A percentile compares a stretch with the other conserved stretches of the same genome.
Conservation (phyloP, 2,797 vertebrate genomes). For the Hipposideros larvatus region DNA sequence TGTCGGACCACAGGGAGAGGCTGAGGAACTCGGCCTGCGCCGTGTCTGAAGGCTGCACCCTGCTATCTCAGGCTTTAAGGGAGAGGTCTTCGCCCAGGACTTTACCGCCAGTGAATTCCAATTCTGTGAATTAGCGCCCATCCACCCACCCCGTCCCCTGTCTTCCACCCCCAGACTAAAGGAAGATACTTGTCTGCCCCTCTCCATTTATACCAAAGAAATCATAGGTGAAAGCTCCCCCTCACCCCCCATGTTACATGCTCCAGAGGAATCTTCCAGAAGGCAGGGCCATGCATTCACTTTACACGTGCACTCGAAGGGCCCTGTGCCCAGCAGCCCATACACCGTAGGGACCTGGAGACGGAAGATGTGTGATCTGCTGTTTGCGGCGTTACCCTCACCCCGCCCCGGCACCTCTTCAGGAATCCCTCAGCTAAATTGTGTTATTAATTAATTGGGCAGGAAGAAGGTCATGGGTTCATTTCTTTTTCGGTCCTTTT, state of each 20-base stretch:
- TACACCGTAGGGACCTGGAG: neutral
- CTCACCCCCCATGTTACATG: neutral
- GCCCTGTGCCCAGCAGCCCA: neutral
- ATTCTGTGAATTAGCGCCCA: conserved; percentile 97
- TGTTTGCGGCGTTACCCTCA: conserved; percentile 89
- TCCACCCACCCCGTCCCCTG: neutral
- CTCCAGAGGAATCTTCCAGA: conserved; percentile 25
- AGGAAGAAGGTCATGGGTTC: conserved; percentile 85
- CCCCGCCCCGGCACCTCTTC: conserved; percentile 77
- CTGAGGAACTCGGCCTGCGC: conserved; percentile 97
- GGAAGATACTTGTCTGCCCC: conserved; percentile 85
- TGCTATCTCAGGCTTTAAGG: conserved; percentile 98
- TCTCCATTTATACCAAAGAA: conserved; percentile 93
- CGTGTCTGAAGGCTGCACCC: conserved; percentile 97
- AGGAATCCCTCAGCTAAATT: conserved; percentile 85
- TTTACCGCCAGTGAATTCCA: conserved; percentile 97
- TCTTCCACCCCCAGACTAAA: conserved; percentile 72
- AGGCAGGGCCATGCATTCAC: neutral
- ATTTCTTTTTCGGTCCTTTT: conserved; percentile 54
- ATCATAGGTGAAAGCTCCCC: conserved; percentile 87
- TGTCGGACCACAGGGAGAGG: conserved; percentile 97
- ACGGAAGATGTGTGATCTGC: conserved; percentile 88
- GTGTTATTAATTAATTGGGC: conserved; percentile 87
- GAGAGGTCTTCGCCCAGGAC: conserved; percentile 98
- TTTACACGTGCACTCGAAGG: neutral